These are phyloP conservation scores for Bilobella aurantiaca DNA, from an alignment of 1,140 invertebrate species.

Conservation along the genomic window DNA sequence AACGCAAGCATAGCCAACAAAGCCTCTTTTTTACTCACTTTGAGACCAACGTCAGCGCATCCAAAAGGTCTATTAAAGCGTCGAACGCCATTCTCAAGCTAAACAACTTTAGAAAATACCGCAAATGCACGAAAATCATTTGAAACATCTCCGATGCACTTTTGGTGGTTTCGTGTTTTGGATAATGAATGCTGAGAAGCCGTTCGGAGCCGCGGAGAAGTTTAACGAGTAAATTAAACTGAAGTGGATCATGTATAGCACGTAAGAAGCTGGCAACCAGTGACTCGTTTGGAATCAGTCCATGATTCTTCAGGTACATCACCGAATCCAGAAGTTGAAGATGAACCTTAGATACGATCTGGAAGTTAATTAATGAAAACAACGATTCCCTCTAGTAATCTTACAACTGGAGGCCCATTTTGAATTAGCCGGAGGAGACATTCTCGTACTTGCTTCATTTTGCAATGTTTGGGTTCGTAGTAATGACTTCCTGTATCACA, in stretches of 20 bases:
- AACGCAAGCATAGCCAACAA: too few species aligned
- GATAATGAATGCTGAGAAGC: background rate
- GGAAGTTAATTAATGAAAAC: background rate
- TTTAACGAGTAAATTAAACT: background rate
- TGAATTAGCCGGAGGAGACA: background rate
- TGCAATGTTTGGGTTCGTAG: background rate
- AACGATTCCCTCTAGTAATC: background rate
- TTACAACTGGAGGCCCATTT: background rate
- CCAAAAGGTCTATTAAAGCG: background rate
- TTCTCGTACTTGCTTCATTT: background rate
- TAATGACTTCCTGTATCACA: background rate
- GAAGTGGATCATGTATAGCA: background rate
- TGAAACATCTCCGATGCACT: background rate
- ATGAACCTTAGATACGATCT: background rate
- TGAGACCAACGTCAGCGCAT: background rate
- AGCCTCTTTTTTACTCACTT: background rate
- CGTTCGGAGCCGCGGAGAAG: background rate
- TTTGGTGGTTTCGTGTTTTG: background rate
- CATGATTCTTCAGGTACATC: background rate
- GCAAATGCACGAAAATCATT: background rate
- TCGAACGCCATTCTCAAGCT: background rate
- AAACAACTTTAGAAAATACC: background rate
- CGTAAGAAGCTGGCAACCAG: background rate
- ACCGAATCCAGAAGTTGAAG: background rate
- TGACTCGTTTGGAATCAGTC: background rate